A percentile compares a stretch with the other conserved stretches of the same genome.
phyloP scores from a whole-genome alignment of 2,113 vertebrate species.

The Baryphthengus martii region DNA sequence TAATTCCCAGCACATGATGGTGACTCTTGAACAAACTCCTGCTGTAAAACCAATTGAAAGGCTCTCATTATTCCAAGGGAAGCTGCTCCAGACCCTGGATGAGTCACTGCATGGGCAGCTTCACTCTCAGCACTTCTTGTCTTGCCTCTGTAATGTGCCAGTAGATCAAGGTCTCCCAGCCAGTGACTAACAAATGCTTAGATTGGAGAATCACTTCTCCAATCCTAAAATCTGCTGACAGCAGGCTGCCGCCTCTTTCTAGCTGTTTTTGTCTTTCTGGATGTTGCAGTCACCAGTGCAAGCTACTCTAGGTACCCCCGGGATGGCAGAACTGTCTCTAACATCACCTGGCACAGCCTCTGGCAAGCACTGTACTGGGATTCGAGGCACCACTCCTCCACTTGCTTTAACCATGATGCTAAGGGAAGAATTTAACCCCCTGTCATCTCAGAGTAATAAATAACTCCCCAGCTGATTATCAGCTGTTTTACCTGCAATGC shows the following conservation, averaged over 20 bases:
- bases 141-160: not conserved
- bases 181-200: not conserved
- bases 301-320: not conserved
- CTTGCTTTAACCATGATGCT: not conserved
- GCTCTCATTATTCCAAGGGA: not conserved
- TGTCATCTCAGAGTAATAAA: conserved; percentile 28
- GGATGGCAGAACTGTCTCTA: not conserved
- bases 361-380: not conserved
- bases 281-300: not conserved
- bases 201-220: not conserved
- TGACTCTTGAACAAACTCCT: not conserved
- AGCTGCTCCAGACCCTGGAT: not conserved
- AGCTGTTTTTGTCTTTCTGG: not conserved
- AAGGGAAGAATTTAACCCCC: not conserved
- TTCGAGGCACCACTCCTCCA: not conserved
- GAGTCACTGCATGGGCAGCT: not conserved
- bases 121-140: not conserved
- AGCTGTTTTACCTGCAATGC: conserved; percentile 28
- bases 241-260: not conserved
- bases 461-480: conserved; percentile 36
- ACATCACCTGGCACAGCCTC: not conserved
- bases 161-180: not conserved
- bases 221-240: not conserved
- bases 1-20: not conserved
- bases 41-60: conserved; percentile 30